phyloP scores from a whole-genome alignment of 2,888 invertebrate genomes.

The Folsomia candida region DNA sequence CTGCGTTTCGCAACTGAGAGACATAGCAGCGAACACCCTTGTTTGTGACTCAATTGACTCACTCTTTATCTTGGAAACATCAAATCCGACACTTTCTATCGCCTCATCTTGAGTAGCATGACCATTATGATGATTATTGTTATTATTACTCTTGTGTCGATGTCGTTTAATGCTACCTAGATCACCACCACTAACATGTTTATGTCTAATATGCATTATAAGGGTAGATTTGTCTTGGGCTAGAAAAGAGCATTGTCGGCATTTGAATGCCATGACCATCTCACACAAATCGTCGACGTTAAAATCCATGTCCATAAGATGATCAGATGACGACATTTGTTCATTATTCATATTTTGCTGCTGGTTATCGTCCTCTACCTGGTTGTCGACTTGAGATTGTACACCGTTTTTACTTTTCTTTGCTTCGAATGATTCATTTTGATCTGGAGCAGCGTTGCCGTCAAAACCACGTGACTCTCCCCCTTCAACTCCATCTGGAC shows the following conservation, averaged over 20 bases:
- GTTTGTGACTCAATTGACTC: constrained; percentile 5
- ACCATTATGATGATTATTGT: not conserved
- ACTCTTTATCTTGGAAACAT: not conserved
- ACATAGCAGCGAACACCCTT: too few species aligned
- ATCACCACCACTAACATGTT: not conserved
- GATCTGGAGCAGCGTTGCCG: too few species aligned
- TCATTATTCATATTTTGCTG: too few species aligned
- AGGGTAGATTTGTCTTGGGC: constrained; percentile 55
- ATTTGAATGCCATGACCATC: constrained; percentile 60
- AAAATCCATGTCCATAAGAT: not conserved
- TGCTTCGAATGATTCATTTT: too few species aligned
- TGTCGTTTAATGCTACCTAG: not conserved
- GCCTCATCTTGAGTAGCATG: not conserved
- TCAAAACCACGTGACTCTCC: too few species aligned
- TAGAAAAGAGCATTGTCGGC: constrained; percentile 60
- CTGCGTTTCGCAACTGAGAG: too few species aligned
- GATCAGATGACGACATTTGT: too few species aligned
- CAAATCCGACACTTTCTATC: not conserved
- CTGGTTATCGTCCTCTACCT: constrained; percentile 19
- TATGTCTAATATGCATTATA: constrained; percentile 54
- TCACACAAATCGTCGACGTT: constrained; percentile 56
- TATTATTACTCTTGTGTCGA: not conserved
- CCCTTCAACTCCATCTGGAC: too few species aligned
- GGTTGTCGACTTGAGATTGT: too few species aligned
- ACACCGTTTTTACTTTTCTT: too few species aligned